phyloP scores from a whole-genome alignment of 37 sponge, comb jelly and placozoan genomes.

The Eunapius fragilis region DNA sequence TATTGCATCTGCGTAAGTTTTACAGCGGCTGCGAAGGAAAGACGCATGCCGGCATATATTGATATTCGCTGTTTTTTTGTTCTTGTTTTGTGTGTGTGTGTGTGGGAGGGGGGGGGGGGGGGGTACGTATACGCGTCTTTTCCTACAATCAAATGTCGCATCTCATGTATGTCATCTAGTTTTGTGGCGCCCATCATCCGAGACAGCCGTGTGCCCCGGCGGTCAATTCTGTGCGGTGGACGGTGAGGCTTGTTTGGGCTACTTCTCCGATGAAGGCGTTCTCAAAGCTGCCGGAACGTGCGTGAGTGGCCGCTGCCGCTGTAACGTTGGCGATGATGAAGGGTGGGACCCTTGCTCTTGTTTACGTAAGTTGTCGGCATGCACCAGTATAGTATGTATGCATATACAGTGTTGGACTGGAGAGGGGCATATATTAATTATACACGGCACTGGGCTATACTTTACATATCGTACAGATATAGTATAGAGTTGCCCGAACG shows the following conservation, averaged over 20 bases:
- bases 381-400: too few relatives aligned
- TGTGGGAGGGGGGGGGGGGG: too few relatives aligned
- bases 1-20: background rate
- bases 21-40: background rate
- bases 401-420: too few relatives aligned
- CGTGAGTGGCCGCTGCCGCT: background rate
- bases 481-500: too few relatives aligned
- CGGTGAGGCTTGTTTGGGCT: background rate
- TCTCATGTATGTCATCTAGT: background rate
- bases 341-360: background rate
- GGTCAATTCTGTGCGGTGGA: background rate
- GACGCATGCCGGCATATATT: too few relatives aligned
- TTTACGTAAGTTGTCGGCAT: background rate
- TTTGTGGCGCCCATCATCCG: background rate
- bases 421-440: too few relatives aligned
- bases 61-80: too few relatives aligned
- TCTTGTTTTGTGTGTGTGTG: too few relatives aligned
- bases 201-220: background rate
- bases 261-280: background rate
- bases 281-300: background rate
- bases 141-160: too few relatives aligned
- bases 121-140: too few relatives aligned
- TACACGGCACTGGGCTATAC: too few relatives aligned
- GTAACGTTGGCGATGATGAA: background rate
- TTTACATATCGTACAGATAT: too few relatives aligned